Base-by-base conservation (phyloP, 2,797 vertebrate genomes). In the Lophius americanus region DNA sequence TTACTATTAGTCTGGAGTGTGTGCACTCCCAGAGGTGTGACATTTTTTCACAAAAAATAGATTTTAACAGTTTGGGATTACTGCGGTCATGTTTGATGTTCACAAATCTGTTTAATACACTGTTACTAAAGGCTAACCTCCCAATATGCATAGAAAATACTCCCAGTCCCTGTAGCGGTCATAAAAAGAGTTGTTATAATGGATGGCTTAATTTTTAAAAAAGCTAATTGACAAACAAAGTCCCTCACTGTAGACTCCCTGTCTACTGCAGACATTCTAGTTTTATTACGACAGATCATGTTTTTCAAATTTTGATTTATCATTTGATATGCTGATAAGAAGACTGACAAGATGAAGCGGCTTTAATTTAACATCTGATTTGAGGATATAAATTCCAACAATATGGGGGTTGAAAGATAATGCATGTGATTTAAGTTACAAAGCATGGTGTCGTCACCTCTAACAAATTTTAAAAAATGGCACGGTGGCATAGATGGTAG, bases 11-110 rank as follows among this genome's bases (percentile, higher is more conserved):
- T 76, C 70, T 65, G 23, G 59, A 52, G 10, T 60, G 43, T 9
- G 60, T 70, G 51, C 51, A 11, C 64, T 81, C 75, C 79, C 78
- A 79, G 75, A 66, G 65, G 76, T 67, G 61, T 70, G 48, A 56
- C 63, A 63, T 71, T 51, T 79, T 59, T 23, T 23, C 23, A 82
- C 78, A 76, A 64, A 67, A 82, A 74, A 74, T 62, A 63, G 44
- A 64, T 76, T 64, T 75, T 64, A 77, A 57, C 62, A 66, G 46
- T 60, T 53, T 41, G 3, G 48, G 73, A 78, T 63, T 80, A 48
- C 51, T 68, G 65, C 50, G 70, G 60, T 62, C 75, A 41, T 47
- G 37, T 71, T 63, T 83, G 38, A 69, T 69, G 33, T 60, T 36
- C 44, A 37, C 32, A 44, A 42, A 43, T 60, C 11, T 55, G 38